These are phyloP conservation scores for Limnothrissa miodon DNA, from an alignment of 2,113 vertebrate genomes.

Conservation along the genomic window DNA sequence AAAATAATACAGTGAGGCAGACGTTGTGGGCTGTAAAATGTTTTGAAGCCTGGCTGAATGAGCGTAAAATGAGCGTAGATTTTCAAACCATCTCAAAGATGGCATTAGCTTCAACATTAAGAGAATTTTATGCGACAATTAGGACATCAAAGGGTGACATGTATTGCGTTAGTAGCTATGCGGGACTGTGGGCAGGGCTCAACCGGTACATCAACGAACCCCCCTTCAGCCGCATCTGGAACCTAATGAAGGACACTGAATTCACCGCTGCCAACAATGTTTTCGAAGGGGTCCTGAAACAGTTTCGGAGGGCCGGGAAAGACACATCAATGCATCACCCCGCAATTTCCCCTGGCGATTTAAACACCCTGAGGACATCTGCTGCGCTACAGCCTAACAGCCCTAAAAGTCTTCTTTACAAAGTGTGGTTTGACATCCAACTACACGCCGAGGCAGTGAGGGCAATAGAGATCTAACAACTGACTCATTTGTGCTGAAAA, in stretches of 20 bases:
- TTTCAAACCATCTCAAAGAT: conserved; percentile 26
- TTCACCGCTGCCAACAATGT: too few species aligned
- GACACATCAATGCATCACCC: conserved; percentile 27
- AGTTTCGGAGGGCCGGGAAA: conserved; percentile 24
- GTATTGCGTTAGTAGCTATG: too few species aligned
- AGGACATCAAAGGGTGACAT: too few species aligned
- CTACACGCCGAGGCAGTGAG: too few species aligned
- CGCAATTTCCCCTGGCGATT: conserved; percentile 25
- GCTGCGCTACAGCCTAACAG: too few species aligned
- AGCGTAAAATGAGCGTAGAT: conserved; percentile 11
- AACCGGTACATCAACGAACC: conserved; percentile 26
- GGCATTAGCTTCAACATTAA: neutral
- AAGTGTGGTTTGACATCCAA: too few species aligned
- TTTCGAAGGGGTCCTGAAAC: conserved; percentile 30
- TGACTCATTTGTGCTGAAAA: too few species aligned
- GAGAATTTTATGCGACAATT: too few species aligned
- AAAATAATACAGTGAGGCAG: conserved; percentile 23
- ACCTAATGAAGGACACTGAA: conserved; percentile 34
- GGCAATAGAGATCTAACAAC: too few species aligned
- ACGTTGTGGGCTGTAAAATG: conserved; percentile 31
- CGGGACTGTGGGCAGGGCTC: too few species aligned
- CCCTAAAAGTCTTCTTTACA: too few species aligned
- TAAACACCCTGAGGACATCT: too few species aligned
- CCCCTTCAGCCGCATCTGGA: conserved; percentile 19
- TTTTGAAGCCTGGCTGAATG: conserved; percentile 26